These are phyloP conservation scores for Drosophila hydei DNA, from an alignment of 1,140 invertebrate species.

Conservation along the genomic window DNA sequence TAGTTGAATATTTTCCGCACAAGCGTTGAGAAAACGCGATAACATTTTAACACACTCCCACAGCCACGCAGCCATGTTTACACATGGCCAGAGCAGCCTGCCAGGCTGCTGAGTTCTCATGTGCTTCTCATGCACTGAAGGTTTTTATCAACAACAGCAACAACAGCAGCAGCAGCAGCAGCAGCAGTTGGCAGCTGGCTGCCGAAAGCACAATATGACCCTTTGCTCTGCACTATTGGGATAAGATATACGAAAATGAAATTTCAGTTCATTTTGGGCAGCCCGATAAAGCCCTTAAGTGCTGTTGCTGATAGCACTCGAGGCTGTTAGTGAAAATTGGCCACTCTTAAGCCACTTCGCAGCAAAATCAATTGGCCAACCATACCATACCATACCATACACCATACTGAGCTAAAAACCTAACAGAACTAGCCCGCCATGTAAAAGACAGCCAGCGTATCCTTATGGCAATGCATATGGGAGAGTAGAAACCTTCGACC, in stretches of 20 bases:
- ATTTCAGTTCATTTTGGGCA: constrained; percentile 64
- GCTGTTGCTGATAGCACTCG: constrained; percentile 37
- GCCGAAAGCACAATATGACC: constrained; percentile 68
- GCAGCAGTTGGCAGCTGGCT: constrained; percentile 44
- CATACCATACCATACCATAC: constrained; percentile 9
- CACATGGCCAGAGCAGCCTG: constrained; percentile 5
- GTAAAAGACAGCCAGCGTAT: constrained; percentile 5
- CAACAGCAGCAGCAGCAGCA: constrained; percentile 6
- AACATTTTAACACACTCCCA: constrained; percentile 67
- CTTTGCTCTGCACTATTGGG: constrained; percentile 55
- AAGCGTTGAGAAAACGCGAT: constrained; percentile 67
- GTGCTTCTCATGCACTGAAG: constrained; percentile 20
- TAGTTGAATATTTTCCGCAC: constrained; percentile 64
- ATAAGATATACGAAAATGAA: constrained; percentile 76
- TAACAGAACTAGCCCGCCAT: constrained; percentile 24
- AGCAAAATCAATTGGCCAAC: constrained; percentile 10
- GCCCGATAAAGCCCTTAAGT: constrained; percentile 48
- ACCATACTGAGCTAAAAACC: constrained; percentile 8
- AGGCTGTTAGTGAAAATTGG: constrained; percentile 21
- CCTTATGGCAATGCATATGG: constrained; percentile 7
- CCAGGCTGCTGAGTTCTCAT: constrained; percentile 26
- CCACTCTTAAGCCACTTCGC: constrained; percentile 10
- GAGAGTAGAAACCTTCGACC: constrained; percentile 1
- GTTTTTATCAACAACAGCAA: constrained; percentile 31
- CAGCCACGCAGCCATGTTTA: background rate